Percentiles rank a stretch among this genome's conserved stretches.
Evolutionary conservation across 2,797 vertebrate species (phyloP).

Genomic region (Petrocephalus schoutedeni): DNA sequence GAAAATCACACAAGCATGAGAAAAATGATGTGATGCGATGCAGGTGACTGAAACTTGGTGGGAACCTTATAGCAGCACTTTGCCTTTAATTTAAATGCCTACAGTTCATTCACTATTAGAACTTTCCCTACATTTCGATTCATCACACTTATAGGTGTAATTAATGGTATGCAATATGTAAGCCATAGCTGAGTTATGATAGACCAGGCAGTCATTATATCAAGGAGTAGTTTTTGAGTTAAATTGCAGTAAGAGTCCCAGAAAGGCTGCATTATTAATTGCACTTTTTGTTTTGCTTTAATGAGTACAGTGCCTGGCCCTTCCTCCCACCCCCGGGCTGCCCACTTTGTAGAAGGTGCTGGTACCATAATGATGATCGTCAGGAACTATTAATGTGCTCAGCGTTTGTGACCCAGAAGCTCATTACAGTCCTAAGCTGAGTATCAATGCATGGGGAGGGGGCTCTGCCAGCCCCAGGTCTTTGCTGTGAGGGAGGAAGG

Average conservation of each 20-base stretch:
- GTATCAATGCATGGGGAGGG: slow-evolving; percentile 33
- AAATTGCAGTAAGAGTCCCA: slow-evolving; percentile 12
- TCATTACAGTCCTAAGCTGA: slow-evolving; percentile 92
- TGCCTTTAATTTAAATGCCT: background rate
- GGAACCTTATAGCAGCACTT: background rate
- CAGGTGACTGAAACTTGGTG: slow-evolving; percentile 30
- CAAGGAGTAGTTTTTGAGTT: slow-evolving; percentile 7
- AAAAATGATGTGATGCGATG: slow-evolving; percentile 60
- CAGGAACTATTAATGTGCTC: slow-evolving; percentile 99
- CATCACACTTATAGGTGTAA: slow-evolving; percentile 4
- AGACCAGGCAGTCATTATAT: slow-evolving; percentile 6
- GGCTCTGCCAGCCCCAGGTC: slow-evolving; percentile 46
- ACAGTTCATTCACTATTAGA: background rate
- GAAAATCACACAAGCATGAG: slow-evolving; percentile 53
- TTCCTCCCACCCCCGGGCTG: slow-evolving; percentile 60
- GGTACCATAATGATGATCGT: slow-evolving; percentile 99
- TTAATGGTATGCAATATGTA: slow-evolving; percentile 8
- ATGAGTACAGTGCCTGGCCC: slow-evolving; percentile 58
- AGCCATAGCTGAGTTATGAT: background rate
- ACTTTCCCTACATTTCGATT: background rate
- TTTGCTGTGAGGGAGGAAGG: slow-evolving; percentile 55
- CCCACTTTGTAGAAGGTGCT: slow-evolving; percentile 96
- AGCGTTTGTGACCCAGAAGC: slow-evolving; percentile 98
- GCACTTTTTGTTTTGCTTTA: slow-evolving; percentile 58
- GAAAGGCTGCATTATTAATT: slow-evolving; percentile 32